Evolutionary conservation across 2,113 vertebrate genomes (phyloP).

Genomic region (Cepphus grylle): DNA sequence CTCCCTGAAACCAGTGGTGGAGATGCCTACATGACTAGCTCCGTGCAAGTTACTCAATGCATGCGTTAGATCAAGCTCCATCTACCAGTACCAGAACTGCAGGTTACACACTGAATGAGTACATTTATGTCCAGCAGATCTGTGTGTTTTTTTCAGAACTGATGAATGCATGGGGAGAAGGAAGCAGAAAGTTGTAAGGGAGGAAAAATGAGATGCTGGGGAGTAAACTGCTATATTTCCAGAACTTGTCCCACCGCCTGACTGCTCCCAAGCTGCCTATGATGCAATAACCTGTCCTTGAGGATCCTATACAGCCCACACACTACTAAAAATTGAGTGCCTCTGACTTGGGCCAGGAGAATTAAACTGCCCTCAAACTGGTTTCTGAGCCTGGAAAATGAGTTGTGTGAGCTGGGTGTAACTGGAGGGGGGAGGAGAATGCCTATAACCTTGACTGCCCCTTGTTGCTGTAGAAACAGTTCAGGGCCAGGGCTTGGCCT

Average conservation of each 20-base stretch:
- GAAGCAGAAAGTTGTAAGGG: not conserved
- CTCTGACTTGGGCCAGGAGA: not conserved
- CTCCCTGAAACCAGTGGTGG: not conserved
- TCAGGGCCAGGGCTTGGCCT: not conserved
- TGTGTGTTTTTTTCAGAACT: not conserved
- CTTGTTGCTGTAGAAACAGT: not conserved
- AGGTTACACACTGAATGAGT: not conserved
- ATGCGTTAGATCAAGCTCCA: rapidly evolving
- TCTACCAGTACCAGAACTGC: not conserved
- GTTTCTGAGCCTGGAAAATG: not conserved
- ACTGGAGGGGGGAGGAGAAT: not conserved
- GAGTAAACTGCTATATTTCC: not conserved
- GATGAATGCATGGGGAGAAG: not conserved
- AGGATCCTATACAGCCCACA: not conserved
- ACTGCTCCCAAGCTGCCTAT: not conserved
- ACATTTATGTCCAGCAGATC: not conserved
- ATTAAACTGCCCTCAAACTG: not conserved
- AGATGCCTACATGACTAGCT: not conserved
- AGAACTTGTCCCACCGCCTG: not conserved
- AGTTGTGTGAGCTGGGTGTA: not conserved
- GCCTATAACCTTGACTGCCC: not conserved
- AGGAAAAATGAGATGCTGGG: not conserved
- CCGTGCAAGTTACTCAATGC: not conserved
- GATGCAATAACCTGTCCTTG: not conserved
- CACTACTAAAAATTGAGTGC: not conserved